Evolutionary conservation across 2,113 vertebrate species (phyloP).

Genomic region (Globicephala melas): DNA sequence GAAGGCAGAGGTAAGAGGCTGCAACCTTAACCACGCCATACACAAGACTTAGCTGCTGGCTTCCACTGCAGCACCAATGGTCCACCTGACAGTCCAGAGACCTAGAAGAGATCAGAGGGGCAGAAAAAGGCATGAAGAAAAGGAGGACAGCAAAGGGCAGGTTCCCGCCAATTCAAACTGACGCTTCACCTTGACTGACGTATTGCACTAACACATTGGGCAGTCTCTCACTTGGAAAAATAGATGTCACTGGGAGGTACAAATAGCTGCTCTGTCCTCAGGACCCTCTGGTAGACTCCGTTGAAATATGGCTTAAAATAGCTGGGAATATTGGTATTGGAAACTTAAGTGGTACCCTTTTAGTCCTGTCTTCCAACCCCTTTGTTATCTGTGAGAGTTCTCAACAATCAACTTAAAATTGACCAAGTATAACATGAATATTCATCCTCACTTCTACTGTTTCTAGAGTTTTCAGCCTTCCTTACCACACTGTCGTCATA

Average conservation of each 20-base stretch:
- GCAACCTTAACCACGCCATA: constrained; percentile 97
- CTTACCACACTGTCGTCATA: background rate
- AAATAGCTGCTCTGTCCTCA: constrained; percentile 60
- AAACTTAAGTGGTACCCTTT: background rate
- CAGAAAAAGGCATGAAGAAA: constrained; percentile 78
- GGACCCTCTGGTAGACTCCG: constrained; percentile 55
- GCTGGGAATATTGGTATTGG: background rate
- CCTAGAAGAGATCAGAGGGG: constrained; percentile 83
- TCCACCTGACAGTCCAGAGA: constrained; percentile 74
- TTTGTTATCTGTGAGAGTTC: background rate
- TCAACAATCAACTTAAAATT: constrained; percentile 30
- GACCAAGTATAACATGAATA: background rate
- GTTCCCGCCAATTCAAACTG: constrained; percentile 58
- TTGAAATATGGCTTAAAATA: constrained; percentile 48
- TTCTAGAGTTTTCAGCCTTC: background rate
- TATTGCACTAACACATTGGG: constrained; percentile 64
- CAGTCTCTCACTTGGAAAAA: constrained; percentile 79
- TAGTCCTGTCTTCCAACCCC: background rate
- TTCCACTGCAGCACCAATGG: constrained; percentile 78
- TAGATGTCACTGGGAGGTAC: constrained; percentile 56
- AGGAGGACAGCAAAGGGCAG: constrained; percentile 54
- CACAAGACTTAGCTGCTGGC: constrained; percentile 84
- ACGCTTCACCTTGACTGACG: constrained; percentile 60
- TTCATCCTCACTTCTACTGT: background rate
- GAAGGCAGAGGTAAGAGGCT: constrained; percentile 91